Evolutionary conservation across 2,113 vertebrate genomes (phyloP).

Genomic region (Nycticebus coucang): DNA sequence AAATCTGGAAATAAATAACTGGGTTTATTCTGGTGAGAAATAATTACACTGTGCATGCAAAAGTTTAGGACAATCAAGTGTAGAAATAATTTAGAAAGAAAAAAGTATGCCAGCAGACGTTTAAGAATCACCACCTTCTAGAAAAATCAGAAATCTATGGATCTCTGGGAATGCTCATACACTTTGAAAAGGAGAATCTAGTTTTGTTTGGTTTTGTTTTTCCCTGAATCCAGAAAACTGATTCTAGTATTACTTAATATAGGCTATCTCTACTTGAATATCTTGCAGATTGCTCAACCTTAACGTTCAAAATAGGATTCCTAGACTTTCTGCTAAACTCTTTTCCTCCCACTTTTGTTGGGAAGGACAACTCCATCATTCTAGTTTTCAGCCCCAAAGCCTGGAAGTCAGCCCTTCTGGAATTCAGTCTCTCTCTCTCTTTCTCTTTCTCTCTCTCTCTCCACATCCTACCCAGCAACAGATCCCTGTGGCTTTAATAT

Average conservation of each 20-base stretch:
- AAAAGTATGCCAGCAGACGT: constrained; percentile 4
- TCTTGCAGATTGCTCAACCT: not conserved
- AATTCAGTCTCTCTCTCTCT: not conserved
- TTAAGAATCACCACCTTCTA: not conserved
- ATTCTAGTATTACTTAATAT: not conserved
- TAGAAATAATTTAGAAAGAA: not conserved
- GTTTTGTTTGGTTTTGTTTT: not conserved
- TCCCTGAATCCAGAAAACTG: not conserved
- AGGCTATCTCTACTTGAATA: not conserved
- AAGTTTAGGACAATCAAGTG: not conserved
- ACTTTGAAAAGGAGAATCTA: constrained; percentile 7
- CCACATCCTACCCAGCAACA: not conserved
- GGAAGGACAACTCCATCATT: too few species aligned
- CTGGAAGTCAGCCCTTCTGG: not conserved
- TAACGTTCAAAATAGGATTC: not conserved
- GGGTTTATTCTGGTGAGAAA: not conserved
- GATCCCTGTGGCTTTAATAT: not conserved
- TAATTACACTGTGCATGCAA: not conserved
- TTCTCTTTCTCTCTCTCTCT: not conserved
- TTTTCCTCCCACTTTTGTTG: not conserved
- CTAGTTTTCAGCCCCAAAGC: not conserved
- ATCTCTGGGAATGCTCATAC: not conserved
- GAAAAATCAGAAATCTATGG: not conserved
- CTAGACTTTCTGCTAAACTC: not conserved
- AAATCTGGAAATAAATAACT: constrained; percentile 36